Evolutionary conservation across 2,888 invertebrate species (phyloP), one percentile per base, ranked within the genome.

Genomic region (Polydesmus complanatus): DNA sequence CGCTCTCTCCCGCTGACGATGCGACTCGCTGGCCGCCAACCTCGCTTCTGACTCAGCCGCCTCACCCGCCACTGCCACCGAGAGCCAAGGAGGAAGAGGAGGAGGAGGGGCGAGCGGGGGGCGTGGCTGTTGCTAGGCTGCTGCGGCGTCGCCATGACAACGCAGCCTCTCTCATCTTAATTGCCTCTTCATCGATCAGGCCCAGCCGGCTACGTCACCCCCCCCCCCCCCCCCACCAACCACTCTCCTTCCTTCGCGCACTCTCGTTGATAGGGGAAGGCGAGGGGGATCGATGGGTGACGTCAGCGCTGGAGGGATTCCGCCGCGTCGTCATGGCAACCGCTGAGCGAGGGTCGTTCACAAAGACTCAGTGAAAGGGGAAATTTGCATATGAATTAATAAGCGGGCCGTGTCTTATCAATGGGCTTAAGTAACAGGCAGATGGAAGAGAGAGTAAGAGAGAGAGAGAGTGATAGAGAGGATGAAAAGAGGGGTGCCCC

Each of bases 241-340:
- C 37, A 37, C 37, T 14, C 5, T 37, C 14, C 5, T 37, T 5
- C 5, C 37, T 8, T 37, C 37, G 14, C 37, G 14, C 37, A 37
- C 14, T 37, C 14, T n/a, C n/a, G n/a, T n/a, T n/a, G 37, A 37
- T 5, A 14, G 37, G 14, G 14, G 5, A 14, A 37, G 14, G 37
- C 37, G 37, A 37, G 37, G 14, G 37, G 14, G 37, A 37, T 5
- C 5, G 37, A 37, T 8, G 14, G 37, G 37, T 37, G 37, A 37
- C 37, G 37, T 37, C 37, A 37, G 37, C 5, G 37, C 5, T 37
- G 37, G 37, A 14, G 5, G 37, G 37, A 5, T 37, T 37, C 5
- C 8, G 37, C 37, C 37, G 8, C 14, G 62, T 62, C 50, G 59
- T 56, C 56, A 27, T 56, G 56, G 56, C 60, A 60, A 62, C 62